Evolutionary conservation across 2,888 invertebrate species (phyloP).

Genomic region (Eilema griseolum): DNA sequence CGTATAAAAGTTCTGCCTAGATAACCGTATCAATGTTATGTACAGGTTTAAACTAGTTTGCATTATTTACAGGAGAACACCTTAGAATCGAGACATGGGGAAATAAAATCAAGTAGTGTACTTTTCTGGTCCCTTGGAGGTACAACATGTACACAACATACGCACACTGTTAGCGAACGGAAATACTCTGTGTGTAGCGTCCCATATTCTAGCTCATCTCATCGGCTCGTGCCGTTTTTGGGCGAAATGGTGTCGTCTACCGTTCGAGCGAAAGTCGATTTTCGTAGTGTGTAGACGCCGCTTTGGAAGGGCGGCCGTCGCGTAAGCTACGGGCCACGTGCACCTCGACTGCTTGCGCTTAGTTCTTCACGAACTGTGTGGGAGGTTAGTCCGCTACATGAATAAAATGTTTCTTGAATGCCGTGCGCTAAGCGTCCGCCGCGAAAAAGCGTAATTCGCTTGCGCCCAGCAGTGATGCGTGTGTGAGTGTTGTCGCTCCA

Average conservation of each 20-base stretch:
- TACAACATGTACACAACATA: slow-evolving; percentile 59
- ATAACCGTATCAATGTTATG: slow-evolving; percentile 63
- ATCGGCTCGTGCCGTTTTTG: slow-evolving; percentile 64
- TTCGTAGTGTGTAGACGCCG: slow-evolving; percentile 72
- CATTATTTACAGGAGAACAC: slow-evolving; percentile 58
- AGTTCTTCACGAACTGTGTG: slow-evolving; percentile 86
- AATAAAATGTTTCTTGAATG: slow-evolving; percentile 78
- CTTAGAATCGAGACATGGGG: slow-evolving; percentile 52
- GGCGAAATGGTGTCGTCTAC: slow-evolving; percentile 74
- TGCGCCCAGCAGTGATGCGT: slow-evolving; percentile 65
- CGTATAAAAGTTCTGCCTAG: slow-evolving; percentile 70
- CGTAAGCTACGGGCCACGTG: slow-evolving; percentile 85
- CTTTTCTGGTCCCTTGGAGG: slow-evolving; percentile 73
- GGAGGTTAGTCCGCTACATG: slow-evolving; percentile 85
- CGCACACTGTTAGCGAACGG: slow-evolving; percentile 77
- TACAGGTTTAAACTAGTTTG: slow-evolving; percentile 53
- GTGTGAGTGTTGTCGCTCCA: slow-evolving; percentile 70
- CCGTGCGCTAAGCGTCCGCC: slow-evolving; percentile 76
- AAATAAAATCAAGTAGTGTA: slow-evolving; percentile 69
- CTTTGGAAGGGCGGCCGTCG: slow-evolving; percentile 84
- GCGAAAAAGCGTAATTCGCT: slow-evolving; percentile 76
- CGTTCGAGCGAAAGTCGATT: slow-evolving; percentile 78
- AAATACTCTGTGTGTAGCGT: slow-evolving; percentile 82
- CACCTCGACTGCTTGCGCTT: slow-evolving; percentile 84
- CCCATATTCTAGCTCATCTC: slow-evolving; percentile 82